Evolutionary conservation across 2,113 vertebrate genomes (phyloP), one percentile per base, ranked within the genome.

Genomic region (Trogon melanurus): DNA sequence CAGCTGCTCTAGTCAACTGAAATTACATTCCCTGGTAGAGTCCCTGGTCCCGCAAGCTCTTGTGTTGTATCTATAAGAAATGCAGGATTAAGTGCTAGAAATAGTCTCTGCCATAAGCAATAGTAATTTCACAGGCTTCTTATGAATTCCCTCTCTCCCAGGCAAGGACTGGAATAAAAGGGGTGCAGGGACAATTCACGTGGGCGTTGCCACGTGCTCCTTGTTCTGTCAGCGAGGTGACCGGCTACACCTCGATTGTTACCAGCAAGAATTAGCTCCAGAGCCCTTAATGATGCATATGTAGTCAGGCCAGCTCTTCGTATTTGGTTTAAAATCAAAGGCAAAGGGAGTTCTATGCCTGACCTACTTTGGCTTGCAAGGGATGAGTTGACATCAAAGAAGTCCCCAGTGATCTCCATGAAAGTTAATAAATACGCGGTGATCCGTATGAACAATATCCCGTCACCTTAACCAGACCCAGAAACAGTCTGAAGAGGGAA

Each of bases 361-460:
- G 84, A 92, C 84, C 93, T 93, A 84, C 51, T 82, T 60, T 54
- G 87, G 84, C 89, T 89, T 67, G 73, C 67, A 87, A 81, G 61
- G 80, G 87, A 91, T 87, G 61, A 89, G 93, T 84, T 91, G 93
- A 94, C 84, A 93, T 89, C 89, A 87, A 95, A 96, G 76, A 72
- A 84, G 61, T 74, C 80, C 78, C 78, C 73, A 67, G 79, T 27
- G 89, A 88, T 81, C 80, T 50, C 83, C 47, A 25, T 19, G 48
- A 62, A 91, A 86, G 60, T 71, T 71, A 78, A 75, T 41, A 82
- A 89, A 56, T 64, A 9, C 2, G 26, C 5, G 26, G 78, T 75
- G 78, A 88, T 90, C 61, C 82, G 56, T 20, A 45, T 60, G 85
- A 94, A 87, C 57, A 95, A 79, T 71, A 56, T 5, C 30, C 65